Percentiles rank a stretch among this genome's conserved stretches.
These are phyloP conservation scores for Nannoperca australis DNA, from an alignment of 2,797 vertebrate species.

Conservation along the genomic window DNA sequence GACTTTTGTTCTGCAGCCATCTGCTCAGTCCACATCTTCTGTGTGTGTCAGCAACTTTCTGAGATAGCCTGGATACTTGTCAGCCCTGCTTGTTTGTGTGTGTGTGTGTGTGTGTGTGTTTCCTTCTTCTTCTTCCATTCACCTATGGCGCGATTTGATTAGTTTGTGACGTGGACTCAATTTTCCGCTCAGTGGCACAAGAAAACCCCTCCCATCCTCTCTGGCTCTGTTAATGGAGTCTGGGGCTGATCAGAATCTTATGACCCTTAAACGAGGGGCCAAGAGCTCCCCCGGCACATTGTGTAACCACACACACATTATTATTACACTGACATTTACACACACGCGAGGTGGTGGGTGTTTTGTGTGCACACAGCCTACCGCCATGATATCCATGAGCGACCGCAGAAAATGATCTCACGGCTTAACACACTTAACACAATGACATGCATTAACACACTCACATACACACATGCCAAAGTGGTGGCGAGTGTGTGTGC, in stretches of 20 bases:
- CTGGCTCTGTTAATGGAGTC: conserved; percentile 67
- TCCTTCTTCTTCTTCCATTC: conserved; percentile 52
- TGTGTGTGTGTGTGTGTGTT: conserved; percentile 20
- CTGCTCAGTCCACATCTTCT: conserved; percentile 69
- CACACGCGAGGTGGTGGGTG: conserved; percentile 7
- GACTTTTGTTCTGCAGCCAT: conserved; percentile 69
- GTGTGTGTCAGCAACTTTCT: conserved; percentile 65
- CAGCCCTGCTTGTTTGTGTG: conserved; percentile 41
- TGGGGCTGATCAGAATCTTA: conserved; percentile 71
- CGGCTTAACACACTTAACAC: conserved; percentile 44
- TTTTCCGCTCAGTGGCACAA: conserved; percentile 84
- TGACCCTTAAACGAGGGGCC: conserved; percentile 71
- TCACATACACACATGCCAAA: not conserved
- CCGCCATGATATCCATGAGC: conserved; percentile 18
- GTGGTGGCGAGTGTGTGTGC: conserved; percentile 25
- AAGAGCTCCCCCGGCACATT: conserved; percentile 45
- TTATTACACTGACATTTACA: conserved; percentile 52
- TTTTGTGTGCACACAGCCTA: conserved; percentile 13
- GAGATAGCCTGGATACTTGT: conserved; percentile 63
- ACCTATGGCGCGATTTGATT: conserved; percentile 80
- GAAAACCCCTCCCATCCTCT: conserved; percentile 55
- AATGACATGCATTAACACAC: conserved; percentile 39
- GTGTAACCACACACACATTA: conserved; percentile 30
- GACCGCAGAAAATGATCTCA: conserved; percentile 44
- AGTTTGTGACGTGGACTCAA: conserved; percentile 83